These are phyloP conservation scores for Chrysoperla carnea DNA, from an alignment of 1,140 invertebrate species.

Conservation along the genomic window DNA sequence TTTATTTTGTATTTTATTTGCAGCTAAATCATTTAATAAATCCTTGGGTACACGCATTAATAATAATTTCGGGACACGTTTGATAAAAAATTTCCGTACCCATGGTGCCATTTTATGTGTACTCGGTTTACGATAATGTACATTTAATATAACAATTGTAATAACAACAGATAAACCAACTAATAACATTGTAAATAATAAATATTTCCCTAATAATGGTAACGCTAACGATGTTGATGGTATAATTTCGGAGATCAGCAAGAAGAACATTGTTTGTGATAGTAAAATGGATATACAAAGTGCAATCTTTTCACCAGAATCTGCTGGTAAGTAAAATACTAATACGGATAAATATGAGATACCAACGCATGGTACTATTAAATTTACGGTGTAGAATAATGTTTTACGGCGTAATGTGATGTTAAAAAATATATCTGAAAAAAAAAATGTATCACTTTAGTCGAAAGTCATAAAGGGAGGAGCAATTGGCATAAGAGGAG, in stretches of 20 bases:
- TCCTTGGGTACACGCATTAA: conserved; percentile 75
- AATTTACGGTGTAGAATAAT: conserved; percentile 90
- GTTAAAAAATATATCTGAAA: conserved; percentile 92
- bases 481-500: no score
- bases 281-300: conserved; percentile 96
- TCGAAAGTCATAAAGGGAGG: no score
- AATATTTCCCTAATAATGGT: conserved; percentile 92
- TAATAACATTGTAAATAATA: conserved; percentile 96
- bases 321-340: conserved; percentile 96
- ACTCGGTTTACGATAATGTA: conserved; percentile 97
- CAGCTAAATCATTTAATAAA: conserved; percentile 55
- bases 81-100: conserved; percentile 77
- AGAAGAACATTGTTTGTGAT: conserved; percentile 98
- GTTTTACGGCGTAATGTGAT: conserved; percentile 90
- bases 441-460: conserved; percentile 9
- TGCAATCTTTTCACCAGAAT: conserved; percentile 96
- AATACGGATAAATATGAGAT: conserved; percentile 81
- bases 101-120: conserved; percentile 94
- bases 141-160: conserved; percentile 94
- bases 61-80: conserved; percentile 62
- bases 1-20: conserved; percentile 49
- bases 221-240: conserved; percentile 94
- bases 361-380: conserved; percentile 86
- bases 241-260: conserved; percentile 95
- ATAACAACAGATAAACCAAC: conserved; percentile 92